These are phyloP conservation scores for Coleophora deauratella DNA, from an alignment of 2,888 invertebrate genomes.

Conservation along the genomic window DNA sequence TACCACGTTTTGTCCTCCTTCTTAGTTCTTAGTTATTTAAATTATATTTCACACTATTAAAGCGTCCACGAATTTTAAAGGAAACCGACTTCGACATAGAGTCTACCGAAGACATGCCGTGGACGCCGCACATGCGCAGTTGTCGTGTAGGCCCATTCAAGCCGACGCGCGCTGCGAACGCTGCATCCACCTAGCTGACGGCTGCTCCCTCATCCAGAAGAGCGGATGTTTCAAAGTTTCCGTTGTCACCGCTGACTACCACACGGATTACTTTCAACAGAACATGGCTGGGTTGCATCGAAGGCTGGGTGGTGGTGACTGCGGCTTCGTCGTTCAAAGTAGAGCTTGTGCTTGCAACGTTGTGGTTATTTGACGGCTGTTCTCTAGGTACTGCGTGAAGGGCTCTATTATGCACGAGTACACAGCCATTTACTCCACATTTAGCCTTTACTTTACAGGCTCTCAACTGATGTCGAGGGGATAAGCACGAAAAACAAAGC, in stretches of 20 bases:
- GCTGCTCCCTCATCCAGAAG: conserved; percentile 1
- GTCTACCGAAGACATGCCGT: conserved; percentile 1
- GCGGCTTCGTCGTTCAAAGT: too few species aligned
- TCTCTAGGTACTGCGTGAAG: too few species aligned
- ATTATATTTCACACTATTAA: background rate
- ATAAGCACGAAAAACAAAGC: too few species aligned
- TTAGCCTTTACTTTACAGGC: too few species aligned
- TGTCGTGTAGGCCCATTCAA: conserved; percentile 1
- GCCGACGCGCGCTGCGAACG: background rate
- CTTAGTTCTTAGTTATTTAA: background rate
- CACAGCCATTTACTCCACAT: too few species aligned
- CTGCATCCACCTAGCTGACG: background rate
- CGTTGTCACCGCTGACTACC: background rate
- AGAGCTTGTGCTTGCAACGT: too few species aligned
- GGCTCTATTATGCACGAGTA: too few species aligned
- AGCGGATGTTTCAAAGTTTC: background rate
- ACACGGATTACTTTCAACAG: conserved; percentile 1
- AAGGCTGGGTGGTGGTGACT: too few species aligned
- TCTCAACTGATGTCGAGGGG: too few species aligned
- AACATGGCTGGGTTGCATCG: too few species aligned
- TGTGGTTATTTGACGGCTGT: too few species aligned
- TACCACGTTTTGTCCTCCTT: conserved; percentile 5
- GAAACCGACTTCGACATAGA: background rate
- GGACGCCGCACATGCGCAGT: background rate
- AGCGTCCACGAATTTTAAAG: background rate